Percentiles rank a stretch among this genome's conserved stretches.
These are phyloP conservation scores for Drosophila siamana DNA, from an alignment of 2,888 invertebrate genomes.

Conservation along the genomic window DNA sequence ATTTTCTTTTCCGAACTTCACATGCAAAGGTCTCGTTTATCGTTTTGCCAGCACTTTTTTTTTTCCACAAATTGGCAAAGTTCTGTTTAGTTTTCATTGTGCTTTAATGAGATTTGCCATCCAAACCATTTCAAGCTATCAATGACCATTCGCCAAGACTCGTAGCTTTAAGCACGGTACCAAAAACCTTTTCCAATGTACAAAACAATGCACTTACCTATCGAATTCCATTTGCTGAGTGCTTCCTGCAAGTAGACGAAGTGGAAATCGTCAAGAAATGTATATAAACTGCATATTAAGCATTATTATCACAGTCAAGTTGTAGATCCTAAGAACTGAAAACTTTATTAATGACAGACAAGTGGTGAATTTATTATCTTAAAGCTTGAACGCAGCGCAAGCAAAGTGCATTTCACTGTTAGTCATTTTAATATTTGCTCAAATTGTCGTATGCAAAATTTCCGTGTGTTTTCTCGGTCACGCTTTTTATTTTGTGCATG, in stretches of 20 bases:
- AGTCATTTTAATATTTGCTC: conserved; percentile 28
- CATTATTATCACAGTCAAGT: not conserved
- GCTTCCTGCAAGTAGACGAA: not conserved
- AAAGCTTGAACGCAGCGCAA: too few relatives aligned
- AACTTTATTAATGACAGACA: not conserved
- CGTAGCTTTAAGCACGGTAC: too few relatives aligned
- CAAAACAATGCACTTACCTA: too few relatives aligned
- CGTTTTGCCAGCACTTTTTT: conserved; percentile 21
- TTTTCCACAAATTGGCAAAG: conserved; percentile 35
- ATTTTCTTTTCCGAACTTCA: conserved; percentile 47
- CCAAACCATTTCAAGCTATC: conserved; percentile 24
- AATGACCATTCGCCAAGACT: too few relatives aligned
- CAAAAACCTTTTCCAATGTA: not conserved
- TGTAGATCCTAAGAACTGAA: not conserved
- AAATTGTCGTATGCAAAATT: conserved; percentile 27
- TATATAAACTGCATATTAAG: not conserved
- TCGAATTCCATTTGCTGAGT: not conserved
- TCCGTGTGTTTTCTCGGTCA: conserved; percentile 1
- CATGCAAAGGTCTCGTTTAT: conserved; percentile 16
- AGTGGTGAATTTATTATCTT: conserved; percentile 1
- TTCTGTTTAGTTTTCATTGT: conserved; percentile 54
- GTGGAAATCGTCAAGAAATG: not conserved
- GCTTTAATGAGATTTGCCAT: conserved; percentile 38
- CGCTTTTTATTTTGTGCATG: conserved; percentile 22
- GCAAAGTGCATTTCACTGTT: conserved; percentile 57